phyloP scores from a whole-genome alignment of 2,113 vertebrate species.

The Dasyornis broadbenti region DNA sequence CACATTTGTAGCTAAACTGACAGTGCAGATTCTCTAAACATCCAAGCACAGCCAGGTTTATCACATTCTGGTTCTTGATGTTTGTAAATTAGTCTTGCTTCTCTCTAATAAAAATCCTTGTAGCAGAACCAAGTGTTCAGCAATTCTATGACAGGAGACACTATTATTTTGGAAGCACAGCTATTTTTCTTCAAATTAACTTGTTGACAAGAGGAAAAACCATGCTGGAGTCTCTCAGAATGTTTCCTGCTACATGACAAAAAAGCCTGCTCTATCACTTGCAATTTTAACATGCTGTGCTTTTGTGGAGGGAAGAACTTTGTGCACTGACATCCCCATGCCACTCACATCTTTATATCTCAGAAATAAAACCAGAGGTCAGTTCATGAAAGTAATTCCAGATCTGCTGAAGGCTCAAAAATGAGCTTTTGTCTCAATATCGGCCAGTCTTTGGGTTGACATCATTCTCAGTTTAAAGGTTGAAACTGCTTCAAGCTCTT shows the following conservation, averaged over 20 bases:
- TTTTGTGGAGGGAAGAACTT: neutral
- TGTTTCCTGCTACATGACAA: neutral
- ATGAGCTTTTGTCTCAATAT: neutral
- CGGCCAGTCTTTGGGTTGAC: neutral
- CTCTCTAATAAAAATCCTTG: conserved; percentile 37
- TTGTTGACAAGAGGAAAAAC: conserved; percentile 35
- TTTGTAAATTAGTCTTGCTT: conserved; percentile 28
- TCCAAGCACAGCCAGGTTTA: neutral
- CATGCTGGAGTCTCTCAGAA: neutral
- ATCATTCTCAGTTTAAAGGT: neutral
- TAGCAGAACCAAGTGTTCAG: conserved; percentile 38
- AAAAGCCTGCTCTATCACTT: neutral
- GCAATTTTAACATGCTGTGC: neutral
- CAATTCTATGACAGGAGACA: conserved; percentile 5
- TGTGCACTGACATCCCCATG: neutral
- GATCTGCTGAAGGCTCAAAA: neutral
- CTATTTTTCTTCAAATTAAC: conserved; percentile 38
- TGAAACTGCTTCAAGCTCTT: neutral
- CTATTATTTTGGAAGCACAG: conserved; percentile 12
- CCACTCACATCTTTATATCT: neutral
- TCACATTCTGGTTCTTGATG: conserved; percentile 5
- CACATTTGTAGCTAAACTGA: neutral
- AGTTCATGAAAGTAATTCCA: neutral
- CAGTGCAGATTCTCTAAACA: neutral
- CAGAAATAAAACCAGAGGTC: neutral